Evolutionary conservation across 2,113 vertebrate species (phyloP).

Genomic region (Sclerurus mexicanus): DNA sequence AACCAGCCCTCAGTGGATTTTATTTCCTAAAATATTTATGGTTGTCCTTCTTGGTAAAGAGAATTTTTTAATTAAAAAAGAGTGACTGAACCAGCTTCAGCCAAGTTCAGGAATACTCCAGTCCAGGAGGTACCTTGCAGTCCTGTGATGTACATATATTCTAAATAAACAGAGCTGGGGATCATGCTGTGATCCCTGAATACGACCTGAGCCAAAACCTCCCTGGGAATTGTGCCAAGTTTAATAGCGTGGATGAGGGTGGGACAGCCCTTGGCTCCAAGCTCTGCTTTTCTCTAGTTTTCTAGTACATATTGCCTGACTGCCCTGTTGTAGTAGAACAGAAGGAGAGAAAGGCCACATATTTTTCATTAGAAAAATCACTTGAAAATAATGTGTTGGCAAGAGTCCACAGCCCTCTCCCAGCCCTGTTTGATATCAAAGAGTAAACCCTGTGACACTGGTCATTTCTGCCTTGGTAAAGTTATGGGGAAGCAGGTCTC

Average conservation of each 20-base stretch:
- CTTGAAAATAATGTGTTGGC: neutral
- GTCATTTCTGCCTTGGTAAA: neutral
- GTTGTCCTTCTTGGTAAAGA: neutral
- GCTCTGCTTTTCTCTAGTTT: neutral
- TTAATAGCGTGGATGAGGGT: neutral
- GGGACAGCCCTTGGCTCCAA: neutral
- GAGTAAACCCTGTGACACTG: neutral
- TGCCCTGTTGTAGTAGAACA: neutral
- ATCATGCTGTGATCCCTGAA: neutral
- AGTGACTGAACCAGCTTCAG: neutral
- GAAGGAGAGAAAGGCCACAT: neutral
- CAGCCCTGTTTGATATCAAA: neutral
- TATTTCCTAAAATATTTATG: neutral
- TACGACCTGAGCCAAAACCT: neutral
- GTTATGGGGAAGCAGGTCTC: rapidly evolving
- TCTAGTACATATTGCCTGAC: neutral
- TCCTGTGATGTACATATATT: neutral
- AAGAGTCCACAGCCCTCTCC: neutral
- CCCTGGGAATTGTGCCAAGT: neutral
- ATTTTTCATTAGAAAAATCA: neutral
- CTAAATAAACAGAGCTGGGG: neutral
- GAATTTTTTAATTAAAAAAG: neutral
- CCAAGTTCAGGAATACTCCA: neutral
- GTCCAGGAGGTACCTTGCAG: neutral
- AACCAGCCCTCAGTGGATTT: neutral